Evolutionary conservation across 2,113 vertebrate genomes (phyloP).

Genomic region (Lagopus muta): DNA sequence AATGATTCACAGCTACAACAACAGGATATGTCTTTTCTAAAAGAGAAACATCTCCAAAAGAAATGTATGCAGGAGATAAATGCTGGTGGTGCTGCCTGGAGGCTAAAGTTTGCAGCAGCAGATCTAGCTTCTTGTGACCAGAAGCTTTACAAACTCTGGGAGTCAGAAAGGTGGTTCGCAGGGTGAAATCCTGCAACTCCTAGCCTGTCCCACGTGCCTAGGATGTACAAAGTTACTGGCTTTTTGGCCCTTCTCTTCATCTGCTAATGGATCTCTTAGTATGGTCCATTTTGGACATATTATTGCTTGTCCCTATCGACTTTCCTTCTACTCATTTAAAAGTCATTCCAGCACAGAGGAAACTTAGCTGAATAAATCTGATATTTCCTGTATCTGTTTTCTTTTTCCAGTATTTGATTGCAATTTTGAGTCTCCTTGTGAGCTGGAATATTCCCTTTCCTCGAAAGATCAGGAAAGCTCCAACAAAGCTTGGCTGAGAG

Average conservation of each 20-base stretch:
- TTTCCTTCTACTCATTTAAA: background rate
- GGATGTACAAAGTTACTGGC: background rate
- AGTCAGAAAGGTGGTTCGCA: background rate
- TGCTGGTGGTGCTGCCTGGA: background rate
- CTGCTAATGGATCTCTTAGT: background rate
- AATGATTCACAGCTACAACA: background rate
- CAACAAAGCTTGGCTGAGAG: conserved; percentile 73
- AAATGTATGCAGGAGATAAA: background rate
- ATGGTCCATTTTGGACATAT: fast-evolving
- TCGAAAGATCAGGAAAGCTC: conserved; percentile 46
- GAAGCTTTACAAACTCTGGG: background rate
- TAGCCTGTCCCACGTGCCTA: background rate
- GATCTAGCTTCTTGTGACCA: background rate
- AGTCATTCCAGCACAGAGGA: background rate
- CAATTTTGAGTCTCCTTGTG: conserved; percentile 82
- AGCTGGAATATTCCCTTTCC: conserved; percentile 78
- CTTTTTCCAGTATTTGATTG: conserved; percentile 81
- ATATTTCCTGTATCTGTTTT: background rate
- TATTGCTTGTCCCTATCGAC: background rate
- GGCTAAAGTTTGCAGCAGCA: background rate
- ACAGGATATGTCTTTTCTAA: background rate
- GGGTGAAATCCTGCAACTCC: background rate
- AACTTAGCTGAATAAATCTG: background rate
- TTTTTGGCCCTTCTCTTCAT: background rate
- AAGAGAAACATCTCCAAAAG: background rate